Evolutionary conservation across 2,888 invertebrate genomes (phyloP).

Genomic region (Drosophila ustulata): DNA sequence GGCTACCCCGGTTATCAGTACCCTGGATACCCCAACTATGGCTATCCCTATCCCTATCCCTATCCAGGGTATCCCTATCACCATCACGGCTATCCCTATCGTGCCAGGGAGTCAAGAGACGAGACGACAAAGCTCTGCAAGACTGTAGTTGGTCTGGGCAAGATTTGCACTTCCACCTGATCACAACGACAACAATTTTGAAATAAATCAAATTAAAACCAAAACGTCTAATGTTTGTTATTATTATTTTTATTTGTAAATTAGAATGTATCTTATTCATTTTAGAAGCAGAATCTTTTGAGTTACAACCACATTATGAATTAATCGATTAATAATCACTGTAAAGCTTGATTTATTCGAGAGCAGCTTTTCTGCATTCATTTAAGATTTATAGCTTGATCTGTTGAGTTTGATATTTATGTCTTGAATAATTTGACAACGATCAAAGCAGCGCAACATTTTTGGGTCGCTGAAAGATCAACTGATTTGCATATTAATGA

Average conservation of each 20-base stretch:
- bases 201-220: background rate
- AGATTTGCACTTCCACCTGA: background rate
- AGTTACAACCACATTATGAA: too few relatives aligned
- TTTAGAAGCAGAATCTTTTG: too few relatives aligned
- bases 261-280: too few relatives aligned
- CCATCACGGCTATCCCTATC: background rate
- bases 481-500: constrained; percentile 27
- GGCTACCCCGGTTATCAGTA: background rate
- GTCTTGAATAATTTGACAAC: background rate
- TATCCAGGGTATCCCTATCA: constrained; percentile 22
- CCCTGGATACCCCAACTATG: constrained; percentile 1
- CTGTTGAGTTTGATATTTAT: constrained; percentile 15
- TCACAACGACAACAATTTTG: background rate
- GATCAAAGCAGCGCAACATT: background rate
- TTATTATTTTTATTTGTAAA: too few relatives aligned
- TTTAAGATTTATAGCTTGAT: background rate
- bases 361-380: background rate
- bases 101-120: background rate
- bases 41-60: background rate
- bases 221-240: too few relatives aligned
- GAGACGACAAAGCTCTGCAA: constrained; percentile 12
- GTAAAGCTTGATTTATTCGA: background rate
- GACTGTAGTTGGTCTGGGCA: background rate
- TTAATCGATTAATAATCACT: too few relatives aligned
- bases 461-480: background rate